phyloP scores from a whole-genome alignment of 2,797 vertebrate species.

The Acanthurus lineatus region DNA sequence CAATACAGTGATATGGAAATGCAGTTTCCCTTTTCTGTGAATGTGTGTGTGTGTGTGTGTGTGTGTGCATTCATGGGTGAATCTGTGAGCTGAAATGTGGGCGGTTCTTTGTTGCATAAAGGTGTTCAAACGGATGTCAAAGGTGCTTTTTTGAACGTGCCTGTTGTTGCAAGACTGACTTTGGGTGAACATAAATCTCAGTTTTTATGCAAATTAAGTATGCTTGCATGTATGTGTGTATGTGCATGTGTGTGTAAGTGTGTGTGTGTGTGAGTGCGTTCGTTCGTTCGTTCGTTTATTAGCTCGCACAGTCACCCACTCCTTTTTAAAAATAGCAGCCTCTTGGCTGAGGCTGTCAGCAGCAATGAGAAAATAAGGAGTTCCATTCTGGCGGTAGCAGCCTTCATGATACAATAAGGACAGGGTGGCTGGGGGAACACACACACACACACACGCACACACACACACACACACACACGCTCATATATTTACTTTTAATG shows the following conservation, averaged over 20 bases:
- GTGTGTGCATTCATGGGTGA: neutral
- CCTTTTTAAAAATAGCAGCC: slow-evolving; percentile 86
- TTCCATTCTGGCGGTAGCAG: slow-evolving; percentile 79
- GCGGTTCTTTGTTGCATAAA: slow-evolving; percentile 50
- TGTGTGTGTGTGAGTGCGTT: neutral
- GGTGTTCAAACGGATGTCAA: slow-evolving; percentile 43
- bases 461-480: slow-evolving; percentile 35
- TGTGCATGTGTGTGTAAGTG: slow-evolving; percentile 1
- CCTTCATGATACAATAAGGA: slow-evolving; percentile 78
- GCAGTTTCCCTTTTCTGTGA: slow-evolving; percentile 9
- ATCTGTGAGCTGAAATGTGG: slow-evolving; percentile 16
- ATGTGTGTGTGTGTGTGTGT: neutral
- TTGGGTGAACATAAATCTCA: slow-evolving; percentile 30
- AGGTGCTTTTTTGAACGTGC: slow-evolving; percentile 34
- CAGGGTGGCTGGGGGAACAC: slow-evolving; percentile 49
- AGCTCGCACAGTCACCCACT: slow-evolving; percentile 84
- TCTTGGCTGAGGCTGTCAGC: slow-evolving; percentile 84
- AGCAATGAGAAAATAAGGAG: slow-evolving; percentile 82
- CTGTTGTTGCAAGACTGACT: slow-evolving; percentile 42
- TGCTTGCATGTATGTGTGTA: slow-evolving; percentile 23
- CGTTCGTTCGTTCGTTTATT: slow-evolving; percentile 74
- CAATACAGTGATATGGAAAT: slow-evolving; percentile 26
- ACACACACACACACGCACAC: slow-evolving; percentile 33
- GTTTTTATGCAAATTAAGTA: slow-evolving; percentile 55
- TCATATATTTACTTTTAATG: slow-evolving; percentile 27